Evolutionary conservation across 1,140 invertebrate species (phyloP).

Genomic region (Nylanderia fulva): DNA sequence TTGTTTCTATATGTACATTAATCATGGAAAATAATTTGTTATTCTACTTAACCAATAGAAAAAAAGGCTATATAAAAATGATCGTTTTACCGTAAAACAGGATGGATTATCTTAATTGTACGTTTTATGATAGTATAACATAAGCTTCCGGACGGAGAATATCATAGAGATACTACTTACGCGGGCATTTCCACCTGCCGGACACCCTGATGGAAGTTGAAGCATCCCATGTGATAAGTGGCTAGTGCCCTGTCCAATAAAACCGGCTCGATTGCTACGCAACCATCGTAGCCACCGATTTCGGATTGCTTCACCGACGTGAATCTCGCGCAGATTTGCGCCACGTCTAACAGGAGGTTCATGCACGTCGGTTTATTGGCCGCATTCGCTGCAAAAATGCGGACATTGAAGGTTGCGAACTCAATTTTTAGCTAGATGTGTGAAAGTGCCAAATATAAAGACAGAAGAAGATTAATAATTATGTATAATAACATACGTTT

Average conservation of each 20-base stretch:
- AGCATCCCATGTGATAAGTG: conserved; percentile 86
- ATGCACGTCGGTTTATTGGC: conserved; percentile 85
- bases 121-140: background rate
- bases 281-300: conserved; percentile 83
- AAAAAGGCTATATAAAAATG: too few species aligned
- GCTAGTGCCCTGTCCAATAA: conserved; percentile 84
- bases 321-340: conserved; percentile 86
- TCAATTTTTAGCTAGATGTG: background rate
- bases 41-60: too few species aligned
- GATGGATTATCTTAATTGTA: too few species aligned
- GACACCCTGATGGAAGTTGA: conserved; percentile 85
- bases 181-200: conserved; percentile 78
- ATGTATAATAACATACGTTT: too few species aligned
- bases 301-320: conserved; percentile 80
- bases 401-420: too few species aligned
- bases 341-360: conserved; percentile 86
- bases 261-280: conserved; percentile 85
- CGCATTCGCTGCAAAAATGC: conserved; percentile 76
- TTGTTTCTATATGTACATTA: too few species aligned
- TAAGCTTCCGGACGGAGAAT: background rate
- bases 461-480: too few species aligned
- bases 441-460: too few species aligned
- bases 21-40: too few species aligned
- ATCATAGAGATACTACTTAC: conserved; percentile 74
- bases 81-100: too few species aligned